Evolutionary conservation across 2,888 invertebrate genomes (phyloP).

Genomic region (Harpagoxenus sublaevis): DNA sequence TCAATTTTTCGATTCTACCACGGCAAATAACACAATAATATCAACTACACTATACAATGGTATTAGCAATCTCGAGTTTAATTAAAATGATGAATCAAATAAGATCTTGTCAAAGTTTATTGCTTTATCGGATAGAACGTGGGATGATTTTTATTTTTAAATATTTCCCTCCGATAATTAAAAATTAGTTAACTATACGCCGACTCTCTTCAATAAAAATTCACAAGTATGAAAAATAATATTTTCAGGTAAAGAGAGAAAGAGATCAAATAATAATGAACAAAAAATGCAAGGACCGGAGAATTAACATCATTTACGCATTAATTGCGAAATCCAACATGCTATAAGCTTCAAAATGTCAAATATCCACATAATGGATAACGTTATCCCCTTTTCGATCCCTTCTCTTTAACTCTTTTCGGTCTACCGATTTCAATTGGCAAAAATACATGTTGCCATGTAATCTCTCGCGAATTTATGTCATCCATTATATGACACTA

Average conservation of each 20-base stretch:
- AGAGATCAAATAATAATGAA: background rate
- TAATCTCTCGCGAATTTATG: conserved; percentile 1
- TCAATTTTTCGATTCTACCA: background rate
- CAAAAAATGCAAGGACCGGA: background rate
- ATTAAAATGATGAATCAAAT: background rate
- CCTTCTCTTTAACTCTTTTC: background rate
- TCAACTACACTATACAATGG: background rate
- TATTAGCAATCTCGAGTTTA: background rate
- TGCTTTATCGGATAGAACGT: background rate
- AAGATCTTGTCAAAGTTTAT: background rate
- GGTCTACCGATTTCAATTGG: conserved; percentile 2
- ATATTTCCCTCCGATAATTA: background rate
- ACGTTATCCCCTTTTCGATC: background rate
- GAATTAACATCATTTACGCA: background rate
- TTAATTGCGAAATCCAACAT: background rate
- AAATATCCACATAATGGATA: background rate
- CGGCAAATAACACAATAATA: background rate
- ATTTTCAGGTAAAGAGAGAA: background rate
- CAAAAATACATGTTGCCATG: background rate
- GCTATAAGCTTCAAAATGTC: background rate
- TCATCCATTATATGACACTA: background rate
- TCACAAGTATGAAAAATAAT: background rate
- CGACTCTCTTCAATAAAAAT: background rate
- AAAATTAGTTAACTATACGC: background rate
- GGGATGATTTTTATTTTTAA: background rate